Evolutionary conservation across 2,113 vertebrate species (phyloP).

Genomic region (Gymnarchus niloticus): DNA sequence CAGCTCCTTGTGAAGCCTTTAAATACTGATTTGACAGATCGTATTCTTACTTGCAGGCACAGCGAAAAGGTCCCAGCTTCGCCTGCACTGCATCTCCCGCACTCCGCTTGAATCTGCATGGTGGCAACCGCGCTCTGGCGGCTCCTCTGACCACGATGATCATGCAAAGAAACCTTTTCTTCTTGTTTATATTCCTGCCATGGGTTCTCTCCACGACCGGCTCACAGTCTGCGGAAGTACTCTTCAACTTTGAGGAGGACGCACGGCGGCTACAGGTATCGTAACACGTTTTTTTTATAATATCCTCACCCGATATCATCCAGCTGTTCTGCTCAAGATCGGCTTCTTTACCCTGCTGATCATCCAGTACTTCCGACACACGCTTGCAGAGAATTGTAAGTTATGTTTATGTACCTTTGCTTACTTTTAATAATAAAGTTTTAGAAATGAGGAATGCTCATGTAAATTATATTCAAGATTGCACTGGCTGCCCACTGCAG

Average conservation of each 20-base stretch:
- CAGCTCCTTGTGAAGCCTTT: conserved; percentile 84
- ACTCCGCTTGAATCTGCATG: conserved; percentile 33
- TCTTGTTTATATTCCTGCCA: conserved; percentile 64
- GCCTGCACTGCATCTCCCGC: conserved; percentile 37
- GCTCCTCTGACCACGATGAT: conserved; percentile 60
- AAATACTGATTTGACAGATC: conserved; percentile 87
- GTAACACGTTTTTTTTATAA: background rate
- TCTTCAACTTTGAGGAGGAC: conserved; percentile 24
- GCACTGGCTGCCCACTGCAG: background rate
- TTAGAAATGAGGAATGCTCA: no score
- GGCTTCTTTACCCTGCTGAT: background rate
- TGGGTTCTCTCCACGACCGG: conserved; percentile 62
- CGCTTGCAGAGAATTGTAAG: background rate
- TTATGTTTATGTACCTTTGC: no score
- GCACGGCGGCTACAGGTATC: conserved; percentile 55
- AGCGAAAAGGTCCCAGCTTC: conserved; percentile 58
- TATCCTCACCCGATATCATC: background rate
- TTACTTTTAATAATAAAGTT: no score
- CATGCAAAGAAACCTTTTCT: conserved; percentile 58
- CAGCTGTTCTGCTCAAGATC: background rate
- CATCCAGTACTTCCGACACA: background rate
- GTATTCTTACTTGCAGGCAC: conserved; percentile 68
- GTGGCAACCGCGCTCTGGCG: conserved; percentile 48
- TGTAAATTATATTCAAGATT: background rate
- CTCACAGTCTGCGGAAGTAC: conserved; percentile 31